Conservation (phyloP, 1,140 invertebrate species). For the Zophobas atratus region DNA sequence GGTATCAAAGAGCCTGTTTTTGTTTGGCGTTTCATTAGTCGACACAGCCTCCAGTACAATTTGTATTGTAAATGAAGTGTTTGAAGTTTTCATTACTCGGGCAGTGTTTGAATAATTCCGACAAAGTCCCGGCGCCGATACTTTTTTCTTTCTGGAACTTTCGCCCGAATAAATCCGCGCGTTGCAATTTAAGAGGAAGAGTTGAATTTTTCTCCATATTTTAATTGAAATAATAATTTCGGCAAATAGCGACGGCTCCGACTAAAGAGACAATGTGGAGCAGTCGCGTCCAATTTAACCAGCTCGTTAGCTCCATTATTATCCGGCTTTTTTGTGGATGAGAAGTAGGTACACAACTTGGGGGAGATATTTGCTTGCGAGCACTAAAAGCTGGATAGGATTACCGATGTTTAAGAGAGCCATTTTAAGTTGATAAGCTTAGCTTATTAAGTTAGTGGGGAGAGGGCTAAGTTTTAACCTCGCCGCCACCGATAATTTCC, state of each 20-base stretch:
- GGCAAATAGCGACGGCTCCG: neutral
- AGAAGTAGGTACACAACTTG: neutral
- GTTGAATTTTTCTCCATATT: constrained; percentile 11
- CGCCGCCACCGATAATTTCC: neutral
- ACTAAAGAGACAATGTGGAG: neutral
- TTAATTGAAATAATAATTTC: neutral
- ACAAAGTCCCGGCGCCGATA: neutral
- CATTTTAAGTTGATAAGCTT: constrained; percentile 45
- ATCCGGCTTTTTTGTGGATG: neutral
- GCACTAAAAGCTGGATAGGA: constrained; percentile 4
- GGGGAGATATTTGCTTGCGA: constrained; percentile 3
- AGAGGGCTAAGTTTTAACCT: neutral
- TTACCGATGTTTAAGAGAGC: constrained; percentile 33
- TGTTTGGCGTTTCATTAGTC: constrained; percentile 33
- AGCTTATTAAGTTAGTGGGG: constrained; percentile 36
- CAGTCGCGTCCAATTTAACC: neutral
- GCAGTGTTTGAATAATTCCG: constrained; percentile 44
- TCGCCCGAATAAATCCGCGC: constrained; percentile 16
- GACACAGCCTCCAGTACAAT: constrained; percentile 24
- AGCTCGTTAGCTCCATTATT: constrained; percentile 12
- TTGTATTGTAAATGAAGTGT: constrained; percentile 49
- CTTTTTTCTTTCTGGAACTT: constrained; percentile 8
- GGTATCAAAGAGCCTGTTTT: constrained; percentile 30
- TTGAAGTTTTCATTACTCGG: constrained; percentile 46
- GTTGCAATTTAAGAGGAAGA: constrained; percentile 6